phyloP scores from a whole-genome alignment of 1,140 invertebrate species.

The Diprion similis region DNA sequence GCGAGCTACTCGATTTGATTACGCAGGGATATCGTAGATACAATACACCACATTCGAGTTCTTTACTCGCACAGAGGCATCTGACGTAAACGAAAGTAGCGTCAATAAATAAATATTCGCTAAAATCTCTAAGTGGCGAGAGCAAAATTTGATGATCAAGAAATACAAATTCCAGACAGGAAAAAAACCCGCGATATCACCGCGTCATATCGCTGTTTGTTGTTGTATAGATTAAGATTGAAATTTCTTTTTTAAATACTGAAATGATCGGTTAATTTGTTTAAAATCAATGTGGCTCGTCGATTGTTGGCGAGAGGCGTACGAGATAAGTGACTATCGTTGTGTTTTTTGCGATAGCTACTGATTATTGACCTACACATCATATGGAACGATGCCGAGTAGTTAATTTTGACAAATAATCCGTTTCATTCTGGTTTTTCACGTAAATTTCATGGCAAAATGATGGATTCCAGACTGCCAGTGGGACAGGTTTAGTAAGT shows the following conservation, averaged over 20 bases:
- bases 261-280: too few relatives aligned
- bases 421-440: conserved; percentile 7
- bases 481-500: conserved; percentile 17
- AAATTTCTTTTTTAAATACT: background rate
- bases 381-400: background rate
- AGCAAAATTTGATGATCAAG: too few relatives aligned
- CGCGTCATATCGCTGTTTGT: background rate
- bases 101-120: background rate
- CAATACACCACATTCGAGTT: background rate
- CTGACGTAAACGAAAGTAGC: background rate
- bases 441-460: conserved; percentile 37
- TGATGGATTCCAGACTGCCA: conserved; percentile 38
- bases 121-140: background rate
- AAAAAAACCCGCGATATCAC: too few relatives aligned
- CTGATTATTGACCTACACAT: background rate
- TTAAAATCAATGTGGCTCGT: too few relatives aligned
- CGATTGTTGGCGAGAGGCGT: too few relatives aligned
- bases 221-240: background rate
- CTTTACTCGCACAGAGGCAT: conserved; percentile 1
- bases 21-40: background rate
- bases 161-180: too few relatives aligned
- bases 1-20: background rate
- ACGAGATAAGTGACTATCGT: background rate
- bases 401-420: background rate
- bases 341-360: background rate